Evolutionary conservation across 1,140 invertebrate genomes (phyloP).

Genomic region (Tribolium castaneum): DNA sequence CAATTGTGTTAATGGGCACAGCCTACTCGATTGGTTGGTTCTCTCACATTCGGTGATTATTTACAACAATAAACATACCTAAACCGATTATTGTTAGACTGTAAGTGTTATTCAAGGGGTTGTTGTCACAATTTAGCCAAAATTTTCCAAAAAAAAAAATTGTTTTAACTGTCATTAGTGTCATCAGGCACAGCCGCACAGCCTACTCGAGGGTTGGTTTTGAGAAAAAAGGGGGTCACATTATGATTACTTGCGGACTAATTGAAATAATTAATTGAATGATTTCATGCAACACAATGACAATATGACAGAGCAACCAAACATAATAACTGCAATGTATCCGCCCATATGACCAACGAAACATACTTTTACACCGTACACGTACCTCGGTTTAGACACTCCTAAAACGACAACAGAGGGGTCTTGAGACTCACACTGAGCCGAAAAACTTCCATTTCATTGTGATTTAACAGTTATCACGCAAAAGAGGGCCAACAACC

Average conservation of each 20-base stretch:
- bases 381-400: conserved; percentile 35
- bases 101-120: background rate
- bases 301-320: conserved; percentile 22
- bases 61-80: too few species aligned
- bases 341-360: conserved; percentile 44
- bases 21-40: too few species aligned
- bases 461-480: conserved; percentile 41
- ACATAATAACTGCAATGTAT: conserved; percentile 25
- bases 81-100: too few species aligned
- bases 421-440: conserved; percentile 39
- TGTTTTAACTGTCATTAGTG: too few species aligned
- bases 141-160: too few species aligned
- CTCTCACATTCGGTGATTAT: too few species aligned
- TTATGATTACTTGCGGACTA: conserved; percentile 62
- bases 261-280: conserved; percentile 54
- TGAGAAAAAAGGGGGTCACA: conserved; percentile 71
- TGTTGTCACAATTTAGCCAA: too few species aligned
- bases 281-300: conserved; percentile 42
- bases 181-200: background rate
- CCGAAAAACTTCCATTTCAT: conserved; percentile 41
- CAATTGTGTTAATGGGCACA: too few species aligned
- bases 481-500: conserved; percentile 47
- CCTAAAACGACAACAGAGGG: conserved; percentile 25
- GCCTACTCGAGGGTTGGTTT: conserved; percentile 22
- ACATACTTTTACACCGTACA: conserved; percentile 30